phyloP scores from a whole-genome alignment of 2,888 invertebrate species.

The Helicoverpa assulta region DNA sequence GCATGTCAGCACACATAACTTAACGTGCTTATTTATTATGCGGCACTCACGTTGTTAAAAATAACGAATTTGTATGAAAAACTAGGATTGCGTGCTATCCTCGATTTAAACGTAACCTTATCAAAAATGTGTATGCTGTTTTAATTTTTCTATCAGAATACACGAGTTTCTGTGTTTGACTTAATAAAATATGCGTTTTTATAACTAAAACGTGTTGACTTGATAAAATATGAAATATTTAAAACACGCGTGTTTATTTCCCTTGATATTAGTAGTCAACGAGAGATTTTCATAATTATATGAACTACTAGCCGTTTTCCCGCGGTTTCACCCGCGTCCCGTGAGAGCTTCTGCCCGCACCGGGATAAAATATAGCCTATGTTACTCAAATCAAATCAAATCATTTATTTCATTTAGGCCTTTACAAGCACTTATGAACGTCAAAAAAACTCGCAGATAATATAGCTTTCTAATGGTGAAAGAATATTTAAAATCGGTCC shows the following conservation, averaged over 20 bases:
- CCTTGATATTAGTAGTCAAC: no score
- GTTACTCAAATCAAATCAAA: no score
- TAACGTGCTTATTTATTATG: slow-evolving; percentile 60
- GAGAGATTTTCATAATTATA: no score
- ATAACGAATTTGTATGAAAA: slow-evolving; percentile 75
- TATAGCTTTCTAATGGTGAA: no score
- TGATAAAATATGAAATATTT: slow-evolving; percentile 20
- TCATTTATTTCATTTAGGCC: no score
- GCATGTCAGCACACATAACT: slow-evolving; percentile 57
- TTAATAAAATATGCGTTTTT: slow-evolving; percentile 36
- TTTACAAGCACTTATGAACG: no score
- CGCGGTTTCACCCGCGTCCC: no score
- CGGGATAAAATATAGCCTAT: no score
- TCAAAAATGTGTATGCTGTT: slow-evolving; percentile 67
- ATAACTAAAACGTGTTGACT: slow-evolving; percentile 21
- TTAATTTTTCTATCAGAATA: slow-evolving; percentile 64
- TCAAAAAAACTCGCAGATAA: no score
- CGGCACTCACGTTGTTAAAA: slow-evolving; percentile 68
- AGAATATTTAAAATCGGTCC: no score
- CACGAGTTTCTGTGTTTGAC: slow-evolving; percentile 54
- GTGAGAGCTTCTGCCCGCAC: no score
- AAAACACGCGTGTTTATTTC: background rate
- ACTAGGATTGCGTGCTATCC: slow-evolving; percentile 72
- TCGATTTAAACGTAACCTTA: slow-evolving; percentile 72
- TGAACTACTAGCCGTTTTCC: no score